Percentiles rank a stretch among this genome's conserved stretches.
Evolutionary conservation across 2,113 vertebrate species (phyloP).

Genomic region (Eonycteris spelaea): DNA sequence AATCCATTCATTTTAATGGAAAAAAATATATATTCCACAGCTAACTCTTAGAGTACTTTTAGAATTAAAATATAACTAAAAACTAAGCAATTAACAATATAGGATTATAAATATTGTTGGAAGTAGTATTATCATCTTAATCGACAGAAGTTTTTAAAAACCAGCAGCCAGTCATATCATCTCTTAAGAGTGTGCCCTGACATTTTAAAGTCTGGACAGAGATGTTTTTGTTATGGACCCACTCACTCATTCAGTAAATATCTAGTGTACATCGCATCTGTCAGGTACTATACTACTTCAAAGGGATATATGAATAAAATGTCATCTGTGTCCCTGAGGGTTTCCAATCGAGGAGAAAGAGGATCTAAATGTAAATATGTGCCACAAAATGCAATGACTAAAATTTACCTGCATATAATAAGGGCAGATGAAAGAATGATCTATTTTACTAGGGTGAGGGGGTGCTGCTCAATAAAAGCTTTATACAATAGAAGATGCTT

Average conservation of each 20-base stretch:
- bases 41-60: slow-evolving; percentile 30
- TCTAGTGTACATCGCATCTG: neutral
- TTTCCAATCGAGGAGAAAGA: neutral
- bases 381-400: neutral
- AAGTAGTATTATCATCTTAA: slow-evolving; percentile 28
- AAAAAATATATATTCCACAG: neutral
- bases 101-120: slow-evolving; percentile 35
- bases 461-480: neutral
- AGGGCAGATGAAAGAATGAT: neutral
- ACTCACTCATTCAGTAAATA: neutral
- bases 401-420: neutral
- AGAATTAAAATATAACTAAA: slow-evolving; percentile 48
- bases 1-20: slow-evolving; percentile 30
- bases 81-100: slow-evolving; percentile 22
- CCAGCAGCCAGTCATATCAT: neutral
- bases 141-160: neutral
- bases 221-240: neutral
- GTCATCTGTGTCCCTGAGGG: neutral
- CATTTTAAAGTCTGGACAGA: slow-evolving; percentile 19
- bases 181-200: neutral
- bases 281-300: neutral
- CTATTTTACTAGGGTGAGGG: neutral
- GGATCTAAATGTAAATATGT: neutral
- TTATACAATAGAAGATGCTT: neutral
- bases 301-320: neutral